Conservation (phyloP, 2,888 invertebrate species). For the Escarpia spicata region DNA sequence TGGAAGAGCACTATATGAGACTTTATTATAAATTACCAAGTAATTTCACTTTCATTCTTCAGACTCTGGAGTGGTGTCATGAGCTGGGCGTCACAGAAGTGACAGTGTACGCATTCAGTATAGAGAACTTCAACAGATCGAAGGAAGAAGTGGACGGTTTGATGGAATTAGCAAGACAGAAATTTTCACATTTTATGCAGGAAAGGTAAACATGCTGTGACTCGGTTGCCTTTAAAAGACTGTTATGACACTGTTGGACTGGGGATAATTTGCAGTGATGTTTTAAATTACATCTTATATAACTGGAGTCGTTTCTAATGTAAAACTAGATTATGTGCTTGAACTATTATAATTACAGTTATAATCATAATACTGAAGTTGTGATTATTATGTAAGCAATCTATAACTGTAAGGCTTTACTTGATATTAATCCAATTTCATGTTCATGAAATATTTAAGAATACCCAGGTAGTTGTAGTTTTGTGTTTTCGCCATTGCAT, state of each 20-base stretch:
- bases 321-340: no score
- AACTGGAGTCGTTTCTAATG: no score
- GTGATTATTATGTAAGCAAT: no score
- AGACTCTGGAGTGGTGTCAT: constrained; percentile 79
- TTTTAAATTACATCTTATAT: neutral
- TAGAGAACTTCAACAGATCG: constrained; percentile 96
- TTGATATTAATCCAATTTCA: no score
- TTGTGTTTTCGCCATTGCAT: no score
- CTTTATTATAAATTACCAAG: no score
- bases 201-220: constrained; percentile 74
- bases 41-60: neutral
- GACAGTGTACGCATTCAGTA: constrained; percentile 98
- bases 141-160: constrained; percentile 88
- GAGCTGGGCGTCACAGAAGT: constrained; percentile 92
- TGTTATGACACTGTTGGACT: neutral
- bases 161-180: constrained; percentile 87
- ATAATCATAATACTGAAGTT: no score
- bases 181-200: constrained; percentile 81
- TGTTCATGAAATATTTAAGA: no score
- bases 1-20: no score
- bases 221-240: neutral
- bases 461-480: no score
- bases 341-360: no score
- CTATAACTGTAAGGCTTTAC: no score
- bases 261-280: neutral